phyloP scores from a whole-genome alignment of 2,888 invertebrate genomes.

The Drosophila phalerata region DNA sequence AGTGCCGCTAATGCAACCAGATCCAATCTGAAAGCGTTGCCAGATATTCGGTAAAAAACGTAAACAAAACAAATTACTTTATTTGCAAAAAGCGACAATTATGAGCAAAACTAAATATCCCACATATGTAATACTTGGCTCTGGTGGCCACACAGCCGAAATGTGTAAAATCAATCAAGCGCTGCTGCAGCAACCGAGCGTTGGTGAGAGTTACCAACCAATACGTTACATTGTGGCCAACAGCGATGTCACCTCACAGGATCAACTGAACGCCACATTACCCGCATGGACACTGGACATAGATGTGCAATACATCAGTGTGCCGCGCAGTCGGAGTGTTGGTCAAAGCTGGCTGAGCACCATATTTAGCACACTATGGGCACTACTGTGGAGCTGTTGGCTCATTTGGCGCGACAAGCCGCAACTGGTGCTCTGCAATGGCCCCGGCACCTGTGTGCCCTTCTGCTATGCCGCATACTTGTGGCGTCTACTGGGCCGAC shows the following conservation, averaged over 20 bases:
- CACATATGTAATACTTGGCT: constrained; percentile 83
- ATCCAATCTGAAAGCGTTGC: neutral
- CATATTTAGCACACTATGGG: constrained; percentile 91
- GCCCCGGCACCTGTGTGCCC: constrained; percentile 98
- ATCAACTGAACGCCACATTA: constrained; percentile 86
- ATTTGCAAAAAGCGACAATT: neutral
- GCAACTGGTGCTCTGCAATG: constrained; percentile 95
- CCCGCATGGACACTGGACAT: constrained; percentile 85
- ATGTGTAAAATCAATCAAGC: constrained; percentile 91
- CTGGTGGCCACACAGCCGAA: constrained; percentile 94
- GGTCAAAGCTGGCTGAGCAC: constrained; percentile 94
- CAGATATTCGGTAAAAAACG: constrained; percentile 13
- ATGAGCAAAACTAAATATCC: constrained; percentile 46
- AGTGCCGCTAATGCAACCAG: neutral
- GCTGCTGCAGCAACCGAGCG: constrained; percentile 83
- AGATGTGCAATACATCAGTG: constrained; percentile 84
- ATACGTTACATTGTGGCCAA: constrained; percentile 92
- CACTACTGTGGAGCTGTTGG: constrained; percentile 90
- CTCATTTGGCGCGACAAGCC: constrained; percentile 90
- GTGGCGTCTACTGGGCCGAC: constrained; percentile 89
- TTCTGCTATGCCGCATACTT: constrained; percentile 92
- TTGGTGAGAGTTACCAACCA: constrained; percentile 87
- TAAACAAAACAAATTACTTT: constrained; percentile 21
- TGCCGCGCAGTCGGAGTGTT: constrained; percentile 95
- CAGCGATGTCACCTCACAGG: constrained; percentile 92